Evolutionary conservation across 2,888 invertebrate species (phyloP).

Genomic region (Melitaea athalia): DNA sequence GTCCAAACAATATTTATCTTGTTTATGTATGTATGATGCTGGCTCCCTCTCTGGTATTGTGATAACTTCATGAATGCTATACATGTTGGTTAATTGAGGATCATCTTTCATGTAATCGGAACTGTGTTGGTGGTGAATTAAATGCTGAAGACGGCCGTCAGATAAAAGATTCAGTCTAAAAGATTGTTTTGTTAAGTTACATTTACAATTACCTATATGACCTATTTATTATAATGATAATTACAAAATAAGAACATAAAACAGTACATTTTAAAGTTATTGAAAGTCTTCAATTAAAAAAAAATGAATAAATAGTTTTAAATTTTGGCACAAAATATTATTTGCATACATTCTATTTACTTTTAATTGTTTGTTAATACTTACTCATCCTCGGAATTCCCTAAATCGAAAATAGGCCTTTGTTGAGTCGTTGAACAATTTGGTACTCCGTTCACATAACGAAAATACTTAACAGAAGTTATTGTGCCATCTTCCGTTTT

Average conservation of each 20-base stretch:
- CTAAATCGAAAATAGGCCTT: slow-evolving; percentile 85
- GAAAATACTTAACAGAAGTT: slow-evolving; percentile 79
- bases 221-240: too few species aligned
- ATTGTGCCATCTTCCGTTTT: slow-evolving; percentile 84
- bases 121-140: slow-evolving; percentile 82
- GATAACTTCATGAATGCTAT: slow-evolving; percentile 63
- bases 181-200: slow-evolving; percentile 32
- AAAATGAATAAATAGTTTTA: too few species aligned
- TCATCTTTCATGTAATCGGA: slow-evolving; percentile 71
- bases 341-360: too few species aligned
- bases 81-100: slow-evolving; percentile 52
- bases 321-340: too few species aligned
- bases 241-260: too few species aligned
- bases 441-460: slow-evolving; percentile 85
- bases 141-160: slow-evolving; percentile 88
- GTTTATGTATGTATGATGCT: slow-evolving; percentile 86
- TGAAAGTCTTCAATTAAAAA: too few species aligned
- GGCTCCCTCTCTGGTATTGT: slow-evolving; percentile 75
- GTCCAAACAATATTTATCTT: slow-evolving; percentile 91
- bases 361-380: slow-evolving; percentile 41
- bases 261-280: too few species aligned
- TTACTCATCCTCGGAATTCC: slow-evolving; percentile 82
- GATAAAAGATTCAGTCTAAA: slow-evolving; percentile 84
- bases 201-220: too few species aligned
- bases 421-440: slow-evolving; percentile 87